Conservation (phyloP, 2,797 vertebrate genomes). For the Cossypha polioptera region DNA sequence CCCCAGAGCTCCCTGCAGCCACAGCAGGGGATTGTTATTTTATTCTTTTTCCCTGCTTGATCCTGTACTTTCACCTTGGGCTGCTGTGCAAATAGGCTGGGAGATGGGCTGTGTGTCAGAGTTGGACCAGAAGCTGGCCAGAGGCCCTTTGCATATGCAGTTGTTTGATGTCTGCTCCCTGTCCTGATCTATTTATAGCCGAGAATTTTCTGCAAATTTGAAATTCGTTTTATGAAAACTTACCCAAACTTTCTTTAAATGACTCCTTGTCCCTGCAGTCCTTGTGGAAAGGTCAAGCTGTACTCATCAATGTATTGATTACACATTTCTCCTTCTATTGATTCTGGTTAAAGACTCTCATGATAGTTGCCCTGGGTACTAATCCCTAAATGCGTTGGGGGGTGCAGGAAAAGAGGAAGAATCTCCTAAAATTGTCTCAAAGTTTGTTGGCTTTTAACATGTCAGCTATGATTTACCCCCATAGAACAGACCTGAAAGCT, state of each 20-base stretch:
- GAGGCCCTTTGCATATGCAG: not conserved
- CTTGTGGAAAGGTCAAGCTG: constrained; percentile 34
- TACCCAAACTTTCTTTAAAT: not conserved
- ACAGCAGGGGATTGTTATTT: not conserved
- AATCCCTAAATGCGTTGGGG: not conserved
- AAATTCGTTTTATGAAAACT: not conserved
- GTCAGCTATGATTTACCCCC: not conserved
- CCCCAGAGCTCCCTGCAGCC: not conserved
- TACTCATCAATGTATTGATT: constrained; percentile 34
- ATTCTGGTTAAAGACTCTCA: constrained; percentile 38
- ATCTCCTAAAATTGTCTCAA: not conserved
- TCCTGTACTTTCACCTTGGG: constrained; percentile 14
- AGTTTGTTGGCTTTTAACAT: not conserved
- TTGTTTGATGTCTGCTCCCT: constrained; percentile 30
- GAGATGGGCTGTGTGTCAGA: not conserved
- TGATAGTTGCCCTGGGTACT: constrained; percentile 38
- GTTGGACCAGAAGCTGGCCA: constrained; percentile 6
- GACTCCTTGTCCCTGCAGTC: not conserved
- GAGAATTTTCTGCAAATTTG: constrained; percentile 17
- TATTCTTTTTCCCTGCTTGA: not conserved
- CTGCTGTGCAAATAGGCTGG: not conserved
- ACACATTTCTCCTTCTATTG: constrained; percentile 47
- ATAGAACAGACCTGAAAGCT: not conserved
- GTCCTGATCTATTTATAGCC: not conserved
- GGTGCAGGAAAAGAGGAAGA: not conserved